phyloP scores from a whole-genome alignment of 2,113 vertebrate species.

The Physeter macrocephalus region DNA sequence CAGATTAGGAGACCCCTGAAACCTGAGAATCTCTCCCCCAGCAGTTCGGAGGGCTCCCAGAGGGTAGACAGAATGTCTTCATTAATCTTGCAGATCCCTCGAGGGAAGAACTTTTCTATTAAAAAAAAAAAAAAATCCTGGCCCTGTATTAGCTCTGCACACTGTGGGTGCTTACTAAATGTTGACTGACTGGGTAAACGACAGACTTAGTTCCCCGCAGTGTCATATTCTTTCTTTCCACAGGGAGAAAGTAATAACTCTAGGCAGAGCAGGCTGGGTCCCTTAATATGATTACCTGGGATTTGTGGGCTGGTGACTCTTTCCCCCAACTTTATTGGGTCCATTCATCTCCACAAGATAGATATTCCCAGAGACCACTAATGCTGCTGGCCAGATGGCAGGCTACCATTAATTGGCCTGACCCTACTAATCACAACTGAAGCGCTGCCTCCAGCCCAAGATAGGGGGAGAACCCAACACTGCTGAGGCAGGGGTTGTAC shows the following conservation, averaged over 20 bases:
- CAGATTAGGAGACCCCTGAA: not conserved
- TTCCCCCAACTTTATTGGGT: conserved; percentile 27
- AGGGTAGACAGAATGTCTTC: not conserved
- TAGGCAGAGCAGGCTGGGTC: not conserved
- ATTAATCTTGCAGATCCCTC: not conserved
- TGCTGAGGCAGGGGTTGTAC: not conserved
- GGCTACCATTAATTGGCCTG: not conserved
- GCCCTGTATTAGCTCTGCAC: not conserved
- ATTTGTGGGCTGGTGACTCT: conserved; percentile 36
- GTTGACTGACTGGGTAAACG: conserved; percentile 30
- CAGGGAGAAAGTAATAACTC: conserved; percentile 30
- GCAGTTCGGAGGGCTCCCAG: not conserved
- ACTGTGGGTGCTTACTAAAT: conserved; percentile 6
- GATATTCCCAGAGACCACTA: not conserved
- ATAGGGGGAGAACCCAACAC: too few species aligned
- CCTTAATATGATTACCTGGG: conserved; percentile 40
- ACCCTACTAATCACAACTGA: not conserved
- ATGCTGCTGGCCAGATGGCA: not conserved
- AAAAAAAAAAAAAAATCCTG: conserved; percentile 3
- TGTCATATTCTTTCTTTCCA: not conserved
- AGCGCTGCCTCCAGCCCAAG: not conserved
- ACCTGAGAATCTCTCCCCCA: not conserved
- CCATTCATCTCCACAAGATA: conserved; percentile 33
- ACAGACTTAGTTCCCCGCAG: not conserved
- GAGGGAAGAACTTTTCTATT: not conserved